phyloP scores from a whole-genome alignment of 2,797 vertebrate species.

The Dicrostonyx torquatus region DNA sequence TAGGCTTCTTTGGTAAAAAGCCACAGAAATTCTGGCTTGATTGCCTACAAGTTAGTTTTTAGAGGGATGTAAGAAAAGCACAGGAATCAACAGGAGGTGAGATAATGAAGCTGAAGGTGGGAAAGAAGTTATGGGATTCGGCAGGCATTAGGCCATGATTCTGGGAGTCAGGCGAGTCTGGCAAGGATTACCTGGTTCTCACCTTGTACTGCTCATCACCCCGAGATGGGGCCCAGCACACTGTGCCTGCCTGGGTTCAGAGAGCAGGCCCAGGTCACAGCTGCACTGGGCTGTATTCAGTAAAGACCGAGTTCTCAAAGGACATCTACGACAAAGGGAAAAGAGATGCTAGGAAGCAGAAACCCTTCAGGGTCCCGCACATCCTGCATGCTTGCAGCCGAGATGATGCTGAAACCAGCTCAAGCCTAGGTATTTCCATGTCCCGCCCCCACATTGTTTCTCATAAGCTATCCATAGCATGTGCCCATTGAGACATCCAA shows the following conservation, averaged over 20 bases:
- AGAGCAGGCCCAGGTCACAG: neutral
- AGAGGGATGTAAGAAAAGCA: neutral
- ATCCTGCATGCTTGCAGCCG: neutral
- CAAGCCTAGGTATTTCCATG: neutral
- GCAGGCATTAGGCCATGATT: neutral
- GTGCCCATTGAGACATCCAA: neutral
- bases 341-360: neutral
- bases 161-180: neutral
- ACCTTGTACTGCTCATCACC: neutral
- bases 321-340: neutral
- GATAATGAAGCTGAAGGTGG: neutral
- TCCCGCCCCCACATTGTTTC: neutral
- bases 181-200: neutral
- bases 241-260: neutral
- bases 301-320: neutral
- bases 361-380: fast-evolving
- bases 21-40: neutral
- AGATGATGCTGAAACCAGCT: neutral
- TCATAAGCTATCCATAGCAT: neutral
- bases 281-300: neutral
- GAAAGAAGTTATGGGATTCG: neutral
- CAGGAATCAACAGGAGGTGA: neutral
- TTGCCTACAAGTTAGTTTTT: neutral
- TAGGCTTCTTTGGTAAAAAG: neutral
- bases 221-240: too few relatives aligned